These are phyloP conservation scores for Chloromyia formosa DNA, from an alignment of 2,888 invertebrate genomes.

Conservation along the genomic window DNA sequence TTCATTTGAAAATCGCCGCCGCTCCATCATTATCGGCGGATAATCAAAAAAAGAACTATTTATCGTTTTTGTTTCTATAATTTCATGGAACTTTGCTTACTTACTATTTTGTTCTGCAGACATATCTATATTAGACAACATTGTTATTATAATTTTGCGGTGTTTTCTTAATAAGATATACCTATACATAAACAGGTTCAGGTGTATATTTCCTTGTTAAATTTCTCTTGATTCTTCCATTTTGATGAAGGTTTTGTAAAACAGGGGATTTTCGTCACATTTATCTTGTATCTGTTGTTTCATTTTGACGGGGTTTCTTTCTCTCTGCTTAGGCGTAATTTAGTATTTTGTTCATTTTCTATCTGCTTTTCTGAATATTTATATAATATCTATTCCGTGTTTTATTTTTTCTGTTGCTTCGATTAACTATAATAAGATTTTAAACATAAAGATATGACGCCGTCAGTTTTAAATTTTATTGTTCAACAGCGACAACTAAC, in stretches of 20 bases:
- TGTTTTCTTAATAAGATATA: not conserved
- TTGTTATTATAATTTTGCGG: not conserved
- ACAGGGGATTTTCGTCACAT: not conserved
- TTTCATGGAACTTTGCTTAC: too few species aligned
- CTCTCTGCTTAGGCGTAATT: not conserved
- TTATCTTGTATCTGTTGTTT: not conserved
- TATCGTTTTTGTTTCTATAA: too few species aligned
- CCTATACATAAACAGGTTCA: too few species aligned
- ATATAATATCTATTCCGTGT: not conserved
- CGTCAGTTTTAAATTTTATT: conserved; percentile 6
- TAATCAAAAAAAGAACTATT: not conserved
- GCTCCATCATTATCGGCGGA: not conserved
- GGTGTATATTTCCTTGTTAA: too few species aligned
- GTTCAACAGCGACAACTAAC: conserved; percentile 14
- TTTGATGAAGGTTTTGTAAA: not conserved
- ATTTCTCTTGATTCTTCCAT: too few species aligned
- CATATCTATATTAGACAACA: not conserved
- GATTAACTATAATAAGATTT: not conserved
- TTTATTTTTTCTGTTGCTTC: not conserved
- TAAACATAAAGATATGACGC: conserved; percentile 2
- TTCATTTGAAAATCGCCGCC: conserved; percentile 24
- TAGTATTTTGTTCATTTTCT: not conserved
- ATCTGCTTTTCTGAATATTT: not conserved
- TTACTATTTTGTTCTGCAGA: too few species aligned
- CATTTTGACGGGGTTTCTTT: too few species aligned